Conservation (phyloP, 2,797 vertebrate species). For the Borostomias antarcticus region DNA sequence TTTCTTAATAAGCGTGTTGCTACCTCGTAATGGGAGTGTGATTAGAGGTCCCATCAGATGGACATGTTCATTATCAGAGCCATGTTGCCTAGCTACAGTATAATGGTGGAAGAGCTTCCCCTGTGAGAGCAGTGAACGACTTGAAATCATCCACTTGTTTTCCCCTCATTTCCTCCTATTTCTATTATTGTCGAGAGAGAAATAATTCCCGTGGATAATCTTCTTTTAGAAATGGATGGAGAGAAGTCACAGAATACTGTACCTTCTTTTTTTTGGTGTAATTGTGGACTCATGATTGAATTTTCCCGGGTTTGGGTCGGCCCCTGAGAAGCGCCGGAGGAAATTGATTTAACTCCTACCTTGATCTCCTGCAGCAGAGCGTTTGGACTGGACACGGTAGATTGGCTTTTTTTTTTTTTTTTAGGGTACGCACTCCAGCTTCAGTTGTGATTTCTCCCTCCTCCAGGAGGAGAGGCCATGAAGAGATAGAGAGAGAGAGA, state of each 20-base stretch:
- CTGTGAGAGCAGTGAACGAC: slow-evolving; percentile 11
- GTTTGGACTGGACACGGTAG: no score
- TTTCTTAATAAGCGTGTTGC: neutral
- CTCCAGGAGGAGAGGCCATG: neutral
- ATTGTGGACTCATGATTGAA: slow-evolving; percentile 69
- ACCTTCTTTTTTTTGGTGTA: slow-evolving; percentile 55
- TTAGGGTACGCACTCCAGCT: slow-evolving; percentile 28
- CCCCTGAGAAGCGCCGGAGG: slow-evolving; percentile 48
- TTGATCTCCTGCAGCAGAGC: slow-evolving; percentile 58
- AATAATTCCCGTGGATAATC: slow-evolving; percentile 59
- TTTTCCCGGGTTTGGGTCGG: slow-evolving; percentile 51
- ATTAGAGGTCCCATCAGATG: no score
- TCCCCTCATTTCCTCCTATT: slow-evolving; percentile 32
- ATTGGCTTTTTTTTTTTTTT: no score
- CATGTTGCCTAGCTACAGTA: slow-evolving; percentile 7
- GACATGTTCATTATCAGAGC: neutral
- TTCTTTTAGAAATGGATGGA: slow-evolving; percentile 43
- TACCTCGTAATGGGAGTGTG: no score
- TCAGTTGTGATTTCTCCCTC: slow-evolving; percentile 38
- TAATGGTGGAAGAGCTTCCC: slow-evolving; percentile 10
- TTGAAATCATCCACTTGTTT: slow-evolving; percentile 15
- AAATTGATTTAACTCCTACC: slow-evolving; percentile 69
- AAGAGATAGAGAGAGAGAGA: slow-evolving; percentile 8
- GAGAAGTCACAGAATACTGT: slow-evolving; percentile 51
- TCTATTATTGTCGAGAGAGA: slow-evolving; percentile 46